These are phyloP conservation scores for Apocrypta bakeri DNA, from an alignment of 1,140 invertebrate genomes.

Conservation along the genomic window DNA sequence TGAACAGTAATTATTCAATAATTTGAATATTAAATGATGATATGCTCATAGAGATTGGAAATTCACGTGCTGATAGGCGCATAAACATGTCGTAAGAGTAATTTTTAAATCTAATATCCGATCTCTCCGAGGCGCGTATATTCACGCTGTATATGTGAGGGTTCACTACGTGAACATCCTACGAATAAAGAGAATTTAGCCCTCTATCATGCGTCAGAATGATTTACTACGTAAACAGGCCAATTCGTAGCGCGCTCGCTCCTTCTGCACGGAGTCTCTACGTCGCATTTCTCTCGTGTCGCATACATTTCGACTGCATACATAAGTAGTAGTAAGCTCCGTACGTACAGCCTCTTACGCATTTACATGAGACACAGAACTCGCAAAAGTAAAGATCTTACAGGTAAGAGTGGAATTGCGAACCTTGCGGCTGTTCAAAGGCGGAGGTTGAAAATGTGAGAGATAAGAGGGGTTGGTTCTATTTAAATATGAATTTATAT, in stretches of 20 bases:
- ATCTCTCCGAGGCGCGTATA: neutral
- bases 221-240: constrained; percentile 35
- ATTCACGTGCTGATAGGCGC: no score
- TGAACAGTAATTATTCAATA: no score
- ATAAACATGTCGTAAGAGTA: no score
- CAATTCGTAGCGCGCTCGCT: neutral
- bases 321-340: neutral
- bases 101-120: neutral
- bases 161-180: neutral
- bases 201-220: neutral
- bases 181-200: neutral
- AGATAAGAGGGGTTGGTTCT: neutral
- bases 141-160: neutral
- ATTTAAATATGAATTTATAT: no score
- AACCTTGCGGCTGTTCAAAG: no score
- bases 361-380: neutral
- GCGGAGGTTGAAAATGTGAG: neutral
- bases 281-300: neutral
- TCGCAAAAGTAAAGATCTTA: neutral
- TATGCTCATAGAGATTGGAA: no score
- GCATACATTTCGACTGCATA: neutral
- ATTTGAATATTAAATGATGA: no score
- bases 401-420: neutral
- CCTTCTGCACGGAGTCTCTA: neutral
- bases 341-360: neutral